Base-by-base conservation (phyloP, 2,888 invertebrate genomes). In the Pandemis heparana region DNA sequence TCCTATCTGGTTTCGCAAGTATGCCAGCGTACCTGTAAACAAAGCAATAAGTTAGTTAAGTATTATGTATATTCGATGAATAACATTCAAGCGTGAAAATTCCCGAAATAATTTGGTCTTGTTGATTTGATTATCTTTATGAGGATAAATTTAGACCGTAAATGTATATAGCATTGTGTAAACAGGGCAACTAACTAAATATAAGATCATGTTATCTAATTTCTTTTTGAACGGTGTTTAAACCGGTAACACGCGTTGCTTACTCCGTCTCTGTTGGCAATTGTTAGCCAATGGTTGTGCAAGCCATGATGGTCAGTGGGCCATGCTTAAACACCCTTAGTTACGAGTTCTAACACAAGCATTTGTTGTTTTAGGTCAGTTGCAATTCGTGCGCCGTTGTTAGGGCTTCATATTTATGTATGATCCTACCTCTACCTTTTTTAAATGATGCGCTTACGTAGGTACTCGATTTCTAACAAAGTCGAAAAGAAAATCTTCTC, bases 281-380 rank as follows among this genome's bases (percentile, higher is more conserved):
- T 71, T 71, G 62, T 89, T 88, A 82, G 83, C 78, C 81, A 89
- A 88, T 79, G 80, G 82, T 90, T 90, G 86, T 82, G 89, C 81
- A 90, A 90, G 81, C 71, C 75, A 71, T 70, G 86, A 88, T 87
- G 89, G 89, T 82, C 87, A 86, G 85, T 76, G 74, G 76, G 75
- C 76, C 82, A 81, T 88, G 87, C 83, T 81, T 86, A 86, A 88
- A 89, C 82, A 78, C 80, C 73, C 46, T 68, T n/a, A 68, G 60
- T 9, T 64, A 51, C 61, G 7, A 61, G 41, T 67, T 60, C 18
- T 51, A 43, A 18, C 16, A 16, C 6, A 5, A 39, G 39, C 38
- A 39, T 59, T 38, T 59, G 14, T 59, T 46, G n/a, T 32, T n/a
- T 18, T 46, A 65, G 64, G n/a, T 12, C 53, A 61, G 23, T 12